A percentile compares a stretch with the other conserved stretches of the same genome.
Evolutionary conservation across 2,113 vertebrate species (phyloP).

Genomic region (Leuciscus idus): DNA sequence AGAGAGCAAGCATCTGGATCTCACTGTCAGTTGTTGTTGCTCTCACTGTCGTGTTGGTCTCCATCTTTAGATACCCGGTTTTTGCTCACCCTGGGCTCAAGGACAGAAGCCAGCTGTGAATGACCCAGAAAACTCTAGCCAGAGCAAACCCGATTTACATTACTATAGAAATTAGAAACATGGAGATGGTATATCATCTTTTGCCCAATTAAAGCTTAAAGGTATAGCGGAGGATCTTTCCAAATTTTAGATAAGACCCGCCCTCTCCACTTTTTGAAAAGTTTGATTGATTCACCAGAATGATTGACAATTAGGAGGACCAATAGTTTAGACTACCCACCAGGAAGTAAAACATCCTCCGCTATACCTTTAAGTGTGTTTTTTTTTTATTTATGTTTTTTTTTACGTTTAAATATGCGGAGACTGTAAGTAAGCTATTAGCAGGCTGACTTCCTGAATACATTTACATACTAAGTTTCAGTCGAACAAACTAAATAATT

Average conservation of each 20-base stretch:
- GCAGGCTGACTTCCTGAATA: neutral
- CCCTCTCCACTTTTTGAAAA: too few relatives aligned
- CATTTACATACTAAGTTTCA: neutral
- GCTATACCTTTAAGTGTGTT: neutral
- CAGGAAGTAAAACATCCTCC: too few relatives aligned
- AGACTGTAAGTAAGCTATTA: neutral
- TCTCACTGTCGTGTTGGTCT: neutral
- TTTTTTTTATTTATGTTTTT: neutral
- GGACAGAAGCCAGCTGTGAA: constrained; percentile 13
- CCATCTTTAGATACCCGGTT: neutral
- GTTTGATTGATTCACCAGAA: too few relatives aligned
- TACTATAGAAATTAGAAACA: neutral
- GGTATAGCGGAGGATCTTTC: too few relatives aligned
- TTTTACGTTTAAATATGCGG: neutral
- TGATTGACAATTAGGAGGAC: too few relatives aligned
- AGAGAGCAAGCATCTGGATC: constrained; percentile 51
- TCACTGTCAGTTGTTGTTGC: constrained; percentile 5
- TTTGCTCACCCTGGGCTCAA: neutral
- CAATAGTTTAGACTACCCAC: too few relatives aligned
- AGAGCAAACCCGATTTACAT: constrained; percentile 55
- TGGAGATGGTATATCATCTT: neutral
- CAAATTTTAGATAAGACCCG: too few relatives aligned
- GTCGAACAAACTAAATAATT: neutral
- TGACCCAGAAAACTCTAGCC: constrained; percentile 39
- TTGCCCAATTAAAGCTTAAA: neutral